Conservation (phyloP, 2,797 vertebrate species). For the Meda fulgida region DNA sequence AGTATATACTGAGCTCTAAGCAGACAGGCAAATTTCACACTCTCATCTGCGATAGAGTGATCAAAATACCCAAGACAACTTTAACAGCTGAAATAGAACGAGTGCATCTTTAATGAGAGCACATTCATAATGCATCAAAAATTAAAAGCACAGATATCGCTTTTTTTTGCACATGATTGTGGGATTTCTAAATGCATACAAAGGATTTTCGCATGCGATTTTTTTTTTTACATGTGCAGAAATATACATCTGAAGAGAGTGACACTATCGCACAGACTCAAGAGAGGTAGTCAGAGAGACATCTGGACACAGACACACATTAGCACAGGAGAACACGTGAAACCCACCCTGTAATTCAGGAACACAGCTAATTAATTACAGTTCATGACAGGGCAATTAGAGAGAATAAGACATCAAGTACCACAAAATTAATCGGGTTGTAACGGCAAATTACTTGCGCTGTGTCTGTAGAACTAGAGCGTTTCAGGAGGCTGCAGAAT, state of each 20-base stretch:
- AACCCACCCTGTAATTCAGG: neutral
- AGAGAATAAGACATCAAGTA: constrained; percentile 36
- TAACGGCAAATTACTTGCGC: constrained; percentile 4
- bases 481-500: neutral
- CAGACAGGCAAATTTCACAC: neutral
- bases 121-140: constrained; percentile 28
- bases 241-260: neutral
- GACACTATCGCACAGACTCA: neutral
- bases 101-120: constrained; percentile 9
- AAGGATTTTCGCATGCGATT: neutral
- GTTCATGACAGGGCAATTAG: constrained; percentile 37
- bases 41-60: neutral
- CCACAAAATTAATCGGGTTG: constrained; percentile 8
- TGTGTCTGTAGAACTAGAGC: neutral
- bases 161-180: neutral
- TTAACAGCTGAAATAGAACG: neutral
- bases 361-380: constrained; percentile 27
- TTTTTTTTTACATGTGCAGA: neutral
- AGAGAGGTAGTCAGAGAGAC: neutral
- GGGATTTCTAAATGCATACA: neutral
- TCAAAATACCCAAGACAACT: constrained; percentile 6
- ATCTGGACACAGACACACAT: neutral
- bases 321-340: neutral
- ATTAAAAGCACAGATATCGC: neutral
- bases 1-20: neutral